These are phyloP conservation scores for Aphidoletes aphidimyza DNA, from an alignment of 2,888 invertebrate genomes.

Conservation along the genomic window DNA sequence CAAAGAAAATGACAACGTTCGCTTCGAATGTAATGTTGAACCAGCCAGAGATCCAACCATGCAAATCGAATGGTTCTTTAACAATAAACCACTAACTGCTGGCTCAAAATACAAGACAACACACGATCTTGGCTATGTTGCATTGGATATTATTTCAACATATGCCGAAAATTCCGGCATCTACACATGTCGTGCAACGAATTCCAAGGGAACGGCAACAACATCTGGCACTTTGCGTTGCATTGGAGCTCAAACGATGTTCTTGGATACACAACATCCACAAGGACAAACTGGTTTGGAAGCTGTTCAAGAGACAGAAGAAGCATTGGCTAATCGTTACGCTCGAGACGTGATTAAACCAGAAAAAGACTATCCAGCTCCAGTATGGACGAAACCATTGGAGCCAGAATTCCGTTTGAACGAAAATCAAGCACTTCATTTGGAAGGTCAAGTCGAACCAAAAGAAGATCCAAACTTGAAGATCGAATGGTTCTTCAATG, in stretches of 20 bases:
- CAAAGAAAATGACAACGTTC: conserved; percentile 86
- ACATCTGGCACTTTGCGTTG: conserved; percentile 90
- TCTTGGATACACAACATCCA: conserved; percentile 92
- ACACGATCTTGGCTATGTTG: conserved; percentile 96
- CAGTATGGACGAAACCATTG: conserved; percentile 86
- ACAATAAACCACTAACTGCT: conserved; percentile 87
- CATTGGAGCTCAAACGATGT: conserved; percentile 81
- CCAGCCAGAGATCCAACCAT: conserved; percentile 92
- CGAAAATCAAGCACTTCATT: conserved; percentile 86
- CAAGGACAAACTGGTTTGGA: conserved; percentile 91
- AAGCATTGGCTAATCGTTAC: conserved; percentile 78
- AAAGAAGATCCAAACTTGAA: conserved; percentile 90
- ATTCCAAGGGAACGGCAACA: conserved; percentile 87
- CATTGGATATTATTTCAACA: conserved; percentile 86
- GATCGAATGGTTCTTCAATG: conserved; percentile 95
- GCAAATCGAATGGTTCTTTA: conserved; percentile 93
- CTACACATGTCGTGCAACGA: conserved; percentile 89
- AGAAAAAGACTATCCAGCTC: conserved; percentile 83
- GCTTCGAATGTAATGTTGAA: conserved; percentile 92
- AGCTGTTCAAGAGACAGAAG: conserved; percentile 89
- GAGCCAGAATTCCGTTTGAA: conserved; percentile 81
- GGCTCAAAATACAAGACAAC: conserved; percentile 92
- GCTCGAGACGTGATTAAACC: conserved; percentile 76
- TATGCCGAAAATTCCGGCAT: conserved; percentile 94
- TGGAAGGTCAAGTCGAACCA: conserved; percentile 95